Base-by-base conservation (phyloP, 2,113 vertebrate genomes). In the Brachyhypopomus occidentalis region DNA sequence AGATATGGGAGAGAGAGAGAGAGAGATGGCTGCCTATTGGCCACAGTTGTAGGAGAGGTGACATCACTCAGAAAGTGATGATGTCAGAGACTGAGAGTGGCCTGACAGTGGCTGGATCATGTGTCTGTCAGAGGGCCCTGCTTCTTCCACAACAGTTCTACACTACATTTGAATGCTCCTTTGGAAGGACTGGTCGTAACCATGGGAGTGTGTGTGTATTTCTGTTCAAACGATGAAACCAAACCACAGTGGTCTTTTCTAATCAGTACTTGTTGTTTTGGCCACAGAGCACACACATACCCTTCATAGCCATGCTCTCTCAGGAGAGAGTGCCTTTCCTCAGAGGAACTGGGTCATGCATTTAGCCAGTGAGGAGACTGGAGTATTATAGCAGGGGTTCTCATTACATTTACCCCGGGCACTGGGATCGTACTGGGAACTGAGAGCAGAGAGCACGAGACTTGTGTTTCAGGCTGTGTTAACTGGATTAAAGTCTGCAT, bases 1-100 rank as follows among this genome's bases (percentile, higher is more conserved):
- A 64, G 30, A 30, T 34, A 14, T 5, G 64, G 0, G 36, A 4
- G 66, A 20, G 64, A 20, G 63, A 66, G 63, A 19, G 25, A 70
- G 64, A 56, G 77, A 56, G 77, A 55, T 62, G 25, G 66, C 48
- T 5, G 64, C 45, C 52, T 71, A 59, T 69, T 79, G 66, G 66
- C 22, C 66, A 70, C 34, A 7, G 17, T 52, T 71, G 52, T 60
- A 23, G 22, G 52, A 30, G 67, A 20, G 41, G 67, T 79, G 67
- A 72, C 56, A 17, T 79, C 52, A 79, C 70, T 45, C 77, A 56
- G 52, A 66, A 72, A 72, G 34, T n/a, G 1, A 17, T n/a, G 66
- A 41, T 19, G 66, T 41, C 20, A 25, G 27, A 16, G 17, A 38
- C 34, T 69, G n/a, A 22, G 25, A 64, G 11, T 2, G 62, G 45